A percentile compares a stretch with the other conserved stretches of the same genome.
These are phyloP conservation scores for Leptinotarsa haldemani DNA, from an alignment of 2,888 invertebrate genomes.

Conservation along the genomic window DNA sequence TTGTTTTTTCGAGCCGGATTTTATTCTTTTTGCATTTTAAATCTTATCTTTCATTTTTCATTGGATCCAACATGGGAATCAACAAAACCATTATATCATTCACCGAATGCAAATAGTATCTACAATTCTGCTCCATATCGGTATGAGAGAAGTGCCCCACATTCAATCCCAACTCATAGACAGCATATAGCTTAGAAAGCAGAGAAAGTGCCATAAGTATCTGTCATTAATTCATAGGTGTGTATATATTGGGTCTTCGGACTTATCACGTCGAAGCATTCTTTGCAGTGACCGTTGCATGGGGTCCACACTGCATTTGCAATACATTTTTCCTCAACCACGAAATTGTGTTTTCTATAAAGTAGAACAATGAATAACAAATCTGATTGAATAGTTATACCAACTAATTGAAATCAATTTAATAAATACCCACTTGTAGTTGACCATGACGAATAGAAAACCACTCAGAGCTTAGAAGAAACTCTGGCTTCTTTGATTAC, in stretches of 20 bases:
- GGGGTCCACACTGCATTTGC: constrained; percentile 1
- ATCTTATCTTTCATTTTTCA: too few relatives aligned
- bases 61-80: too few relatives aligned
- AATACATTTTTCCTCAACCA: constrained; percentile 26
- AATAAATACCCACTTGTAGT: constrained; percentile 1
- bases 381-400: constrained; percentile 15
- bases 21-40: too few relatives aligned
- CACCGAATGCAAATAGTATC: too few relatives aligned
- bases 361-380: not conserved
- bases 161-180: constrained; percentile 24
- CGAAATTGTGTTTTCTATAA: constrained; percentile 20
- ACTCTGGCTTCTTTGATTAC: not conserved
- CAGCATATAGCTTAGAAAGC: constrained; percentile 32
- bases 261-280: constrained; percentile 26
- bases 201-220: constrained; percentile 26
- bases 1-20: too few relatives aligned
- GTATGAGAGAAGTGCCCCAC: not conserved
- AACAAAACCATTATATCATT: too few relatives aligned
- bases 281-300: constrained; percentile 19
- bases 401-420: constrained; percentile 14
- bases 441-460: constrained; percentile 17
- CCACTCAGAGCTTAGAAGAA: constrained; percentile 2
- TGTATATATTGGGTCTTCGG: constrained; percentile 24
- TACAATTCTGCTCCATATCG: too few relatives aligned
- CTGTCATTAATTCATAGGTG: constrained; percentile 24